These are phyloP conservation scores for Hylyphantes graminicola DNA, from an alignment of 1,140 invertebrate species.

Conservation along the genomic window DNA sequence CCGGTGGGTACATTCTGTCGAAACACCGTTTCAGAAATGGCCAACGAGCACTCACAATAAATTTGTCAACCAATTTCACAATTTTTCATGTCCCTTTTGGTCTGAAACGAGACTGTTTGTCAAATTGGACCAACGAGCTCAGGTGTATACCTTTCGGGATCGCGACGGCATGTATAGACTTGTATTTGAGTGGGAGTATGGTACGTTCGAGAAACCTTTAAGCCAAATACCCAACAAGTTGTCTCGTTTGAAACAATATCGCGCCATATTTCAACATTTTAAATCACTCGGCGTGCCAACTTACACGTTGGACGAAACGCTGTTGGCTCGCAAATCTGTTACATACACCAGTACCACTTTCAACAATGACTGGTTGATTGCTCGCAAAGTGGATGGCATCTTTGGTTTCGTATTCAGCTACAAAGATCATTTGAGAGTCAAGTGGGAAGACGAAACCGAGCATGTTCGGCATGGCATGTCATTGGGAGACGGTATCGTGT, in stretches of 20 bases:
- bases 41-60: neutral
- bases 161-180: neutral
- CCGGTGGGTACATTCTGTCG: constrained; percentile 9
- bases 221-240: neutral
- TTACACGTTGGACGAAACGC: neutral
- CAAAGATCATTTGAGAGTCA: neutral
- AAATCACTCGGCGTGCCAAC: neutral
- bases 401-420: constrained; percentile 28
- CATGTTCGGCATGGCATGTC: no score
- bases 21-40: constrained; percentile 5
- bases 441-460: constrained; percentile 14
- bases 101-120: neutral
- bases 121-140: neutral
- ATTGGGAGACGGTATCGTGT: constrained; percentile 29
- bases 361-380: neutral
- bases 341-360: neutral
- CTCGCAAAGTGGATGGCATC: constrained; percentile 14
- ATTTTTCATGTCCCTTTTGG: constrained; percentile 7
- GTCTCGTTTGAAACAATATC: neutral
- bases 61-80: neutral
- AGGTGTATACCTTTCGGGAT: neutral
- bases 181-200: constrained; percentile 30
- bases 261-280: neutral
- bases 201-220: neutral
- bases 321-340: neutral